Evolutionary conservation across 2,113 vertebrate species (phyloP), one percentile per base, ranked within the genome.

Genomic region (Cyprinodon variegatus): DNA sequence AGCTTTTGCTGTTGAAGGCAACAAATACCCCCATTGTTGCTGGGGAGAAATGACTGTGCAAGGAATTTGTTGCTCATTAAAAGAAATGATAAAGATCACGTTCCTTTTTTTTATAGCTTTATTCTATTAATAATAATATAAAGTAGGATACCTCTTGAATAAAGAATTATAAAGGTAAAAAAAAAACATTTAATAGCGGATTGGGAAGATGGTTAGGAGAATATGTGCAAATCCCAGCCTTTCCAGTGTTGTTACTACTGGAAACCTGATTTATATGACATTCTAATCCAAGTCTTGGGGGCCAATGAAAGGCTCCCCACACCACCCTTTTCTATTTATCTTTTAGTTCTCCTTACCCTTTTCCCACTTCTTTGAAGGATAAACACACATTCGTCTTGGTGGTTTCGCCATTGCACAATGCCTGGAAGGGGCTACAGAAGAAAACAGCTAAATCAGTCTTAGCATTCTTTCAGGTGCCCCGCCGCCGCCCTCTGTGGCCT

Each of bases 381-480:
- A 92, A 93, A 86, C 86, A 88, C 88, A 90, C 89, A 93, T 93
- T 91, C 53, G 66, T 93, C 91, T 90, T 59, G 77, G 74, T n/a
- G 64, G 68, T 83, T 74, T 67, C 74, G 80, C 80, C 61, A 69
- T 79, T 80, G 78, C 74, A 79, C 72, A 76, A 83, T 38, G 60
- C 72, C 78, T 80, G 79, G 81, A 78, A 73, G 86, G 80, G 77
- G 73, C 57, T 41, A 61, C 72, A 63, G 64, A 72, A 37, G 84
- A 92, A 91, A 92, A 85, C 84, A 74, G 71, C 90, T 94, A 92
- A 94, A 93, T 94, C 91, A 92, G 81, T 79, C 72, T 62, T 67
- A 78, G 17, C 50, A 57, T 57, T 57, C 50, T 20, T 57, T 3
- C 59, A 86, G 65, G 74, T 72, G 78, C 79, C 72, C 79, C 79